phyloP scores from a whole-genome alignment of 2,888 invertebrate genomes.

The Spodoptera picta region DNA sequence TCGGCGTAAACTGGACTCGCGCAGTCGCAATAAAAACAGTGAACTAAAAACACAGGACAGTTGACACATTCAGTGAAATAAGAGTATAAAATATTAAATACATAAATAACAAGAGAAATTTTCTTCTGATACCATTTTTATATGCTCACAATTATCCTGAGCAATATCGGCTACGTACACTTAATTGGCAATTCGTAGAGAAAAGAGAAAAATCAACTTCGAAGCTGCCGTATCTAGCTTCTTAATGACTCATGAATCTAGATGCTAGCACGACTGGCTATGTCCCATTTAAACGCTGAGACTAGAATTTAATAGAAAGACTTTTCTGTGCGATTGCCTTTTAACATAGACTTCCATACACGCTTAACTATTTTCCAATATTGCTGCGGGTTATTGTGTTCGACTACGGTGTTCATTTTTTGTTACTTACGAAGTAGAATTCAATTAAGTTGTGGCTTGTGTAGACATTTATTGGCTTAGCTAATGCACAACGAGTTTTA shows the following conservation, averaged over 20 bases:
- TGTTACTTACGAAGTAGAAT: too few species aligned
- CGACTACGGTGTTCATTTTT: neutral
- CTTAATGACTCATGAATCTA: slow-evolving; percentile 51
- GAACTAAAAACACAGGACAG: slow-evolving; percentile 15
- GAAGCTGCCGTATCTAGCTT: slow-evolving; percentile 38
- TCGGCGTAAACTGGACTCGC: slow-evolving; percentile 4
- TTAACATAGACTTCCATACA: slow-evolving; percentile 7
- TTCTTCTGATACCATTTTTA: slow-evolving; percentile 11
- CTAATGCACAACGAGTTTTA: too few species aligned
- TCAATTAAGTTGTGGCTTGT: too few species aligned
- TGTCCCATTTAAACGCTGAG: slow-evolving; percentile 31
- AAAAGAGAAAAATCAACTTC: slow-evolving; percentile 40
- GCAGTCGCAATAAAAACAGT: slow-evolving; percentile 17
- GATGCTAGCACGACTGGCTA: slow-evolving; percentile 25
- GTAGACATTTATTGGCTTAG: too few species aligned
- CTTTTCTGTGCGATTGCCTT: slow-evolving; percentile 12
- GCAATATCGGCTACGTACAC: slow-evolving; percentile 21
- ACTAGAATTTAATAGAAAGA: slow-evolving; percentile 27
- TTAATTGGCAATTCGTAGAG: slow-evolving; percentile 35
- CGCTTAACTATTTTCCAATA: neutral
- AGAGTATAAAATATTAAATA: slow-evolving; percentile 13
- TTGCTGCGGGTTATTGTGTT: neutral
- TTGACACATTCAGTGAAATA: slow-evolving; percentile 15
- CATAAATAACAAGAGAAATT: slow-evolving; percentile 6
- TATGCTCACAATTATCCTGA: slow-evolving; percentile 12